phyloP scores from a whole-genome alignment of 1,140 invertebrate species.

The Procambarus clarkii region DNA sequence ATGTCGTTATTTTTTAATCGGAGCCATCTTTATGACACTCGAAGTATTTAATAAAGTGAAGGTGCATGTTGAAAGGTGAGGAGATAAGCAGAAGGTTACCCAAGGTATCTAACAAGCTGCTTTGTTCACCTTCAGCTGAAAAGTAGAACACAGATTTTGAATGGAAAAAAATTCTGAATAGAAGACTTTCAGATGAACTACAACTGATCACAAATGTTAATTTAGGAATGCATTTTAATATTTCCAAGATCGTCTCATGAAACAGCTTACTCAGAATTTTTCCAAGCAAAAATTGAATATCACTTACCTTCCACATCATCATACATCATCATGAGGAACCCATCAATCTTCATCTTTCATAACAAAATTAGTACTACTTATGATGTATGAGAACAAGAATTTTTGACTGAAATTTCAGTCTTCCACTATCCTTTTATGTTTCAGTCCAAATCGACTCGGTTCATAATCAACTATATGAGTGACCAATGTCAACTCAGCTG shows the following conservation, averaged over 20 bases:
- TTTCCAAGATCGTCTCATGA: neutral
- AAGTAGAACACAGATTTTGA: conserved; percentile 24
- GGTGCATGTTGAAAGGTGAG: conserved; percentile 18
- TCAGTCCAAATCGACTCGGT: neutral
- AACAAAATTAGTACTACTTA: neutral
- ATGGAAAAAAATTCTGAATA: conserved; percentile 14
- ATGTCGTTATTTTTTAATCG: neutral
- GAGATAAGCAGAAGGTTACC: conserved; percentile 4
- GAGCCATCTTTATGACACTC: neutral
- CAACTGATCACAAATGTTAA: too few relatives aligned
- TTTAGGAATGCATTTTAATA: too few relatives aligned
- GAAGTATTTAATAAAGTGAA: neutral
- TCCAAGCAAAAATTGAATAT: conserved; percentile 15
- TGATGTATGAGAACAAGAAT: neutral
- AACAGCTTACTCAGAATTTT: neutral
- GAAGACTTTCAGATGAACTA: too few relatives aligned
- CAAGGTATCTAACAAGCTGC: conserved; percentile 20
- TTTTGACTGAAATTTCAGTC: neutral
- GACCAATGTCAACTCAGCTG: neutral
- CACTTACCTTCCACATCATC: conserved; percentile 23
- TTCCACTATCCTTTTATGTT: neutral
- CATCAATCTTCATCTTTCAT: neutral
- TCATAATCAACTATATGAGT: neutral
- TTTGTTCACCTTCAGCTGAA: conserved; percentile 33
- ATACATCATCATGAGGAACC: neutral